Base-by-base conservation (phyloP, 2,888 invertebrate genomes). In the Cheilosia variabilis region DNA sequence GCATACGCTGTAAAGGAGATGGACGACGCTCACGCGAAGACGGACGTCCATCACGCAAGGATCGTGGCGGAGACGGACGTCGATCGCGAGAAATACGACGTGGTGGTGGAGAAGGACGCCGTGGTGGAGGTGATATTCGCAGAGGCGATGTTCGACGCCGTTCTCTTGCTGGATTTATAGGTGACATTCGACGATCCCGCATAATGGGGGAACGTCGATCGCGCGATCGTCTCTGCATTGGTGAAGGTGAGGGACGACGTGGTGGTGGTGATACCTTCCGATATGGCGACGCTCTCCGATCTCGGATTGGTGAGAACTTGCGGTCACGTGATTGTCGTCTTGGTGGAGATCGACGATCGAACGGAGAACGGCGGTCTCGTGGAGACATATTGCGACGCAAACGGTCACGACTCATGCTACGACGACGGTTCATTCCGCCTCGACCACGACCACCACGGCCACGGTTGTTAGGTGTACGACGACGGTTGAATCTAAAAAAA, bases 161-260 rank as follows among this genome's bases (percentile, higher is more conserved):
- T 43, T 76, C 72, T 68, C 79, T 62, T 31, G 79, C 41, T 50
- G 22, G 53, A 55, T 79, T 84, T 17, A 89, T 45, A 22, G 93
- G 92, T 87, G 93, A 89, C 1, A 92, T 91, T 34, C 92, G 89
- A n/a, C 91, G 90, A 75, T 93, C 92, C 87, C 89, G 66, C 89
- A 77, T 53, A 10, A 86, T 77, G 19, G 88, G 87, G 7, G 84
- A 88, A 4, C 89, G 84, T 5, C 89, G 88, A 22, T 90, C 90
- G 1, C 90, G 89, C 2, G 91, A 90, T 41, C 89, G 88, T 31
- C 90, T 87, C 53, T 86, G 82, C 43, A 87, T 34, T 55, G 86
- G 88, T 27, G 71, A 88, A n/a, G 90, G 89, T 53, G 90, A 91
- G 27, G 90, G 90, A 19, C 92, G 90, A 41, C 91, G 90, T 19